Conservation (phyloP, 2,797 vertebrate species). For the Okamejei kenojei region DNA sequence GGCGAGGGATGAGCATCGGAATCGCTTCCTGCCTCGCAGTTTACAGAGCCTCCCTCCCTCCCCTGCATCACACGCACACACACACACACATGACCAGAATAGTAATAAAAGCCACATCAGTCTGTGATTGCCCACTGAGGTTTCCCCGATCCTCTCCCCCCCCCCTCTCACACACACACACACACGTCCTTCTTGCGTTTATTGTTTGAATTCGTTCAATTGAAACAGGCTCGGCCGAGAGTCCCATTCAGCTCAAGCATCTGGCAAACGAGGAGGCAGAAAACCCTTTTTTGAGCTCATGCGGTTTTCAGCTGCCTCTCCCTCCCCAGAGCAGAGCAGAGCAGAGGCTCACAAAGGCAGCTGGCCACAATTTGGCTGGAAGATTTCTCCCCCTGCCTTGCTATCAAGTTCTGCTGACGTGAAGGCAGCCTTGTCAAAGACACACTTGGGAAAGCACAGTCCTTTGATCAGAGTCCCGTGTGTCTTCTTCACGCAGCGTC, state of each 20-base stretch:
- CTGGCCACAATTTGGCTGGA: neutral
- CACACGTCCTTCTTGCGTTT: neutral
- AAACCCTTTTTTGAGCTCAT: neutral
- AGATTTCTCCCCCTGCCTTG: neutral
- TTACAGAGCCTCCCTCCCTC: slow-evolving; percentile 4
- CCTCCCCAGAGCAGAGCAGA: neutral
- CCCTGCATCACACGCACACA: slow-evolving; percentile 24
- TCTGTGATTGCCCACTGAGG: neutral
- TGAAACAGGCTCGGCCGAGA: neutral
- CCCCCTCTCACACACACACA: too few species aligned
- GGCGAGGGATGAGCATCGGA: slow-evolving; percentile 13
- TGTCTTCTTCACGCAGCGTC: too few species aligned
- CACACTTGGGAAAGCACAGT: neutral
- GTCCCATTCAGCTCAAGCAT: slow-evolving; percentile 25
- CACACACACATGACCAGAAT: slow-evolving; percentile 1
- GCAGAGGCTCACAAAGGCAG: neutral
- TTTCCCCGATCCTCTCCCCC: neutral
- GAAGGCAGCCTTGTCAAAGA: neutral
- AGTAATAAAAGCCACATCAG: slow-evolving; percentile 21
- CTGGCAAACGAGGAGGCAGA: neutral
- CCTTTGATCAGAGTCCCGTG: neutral
- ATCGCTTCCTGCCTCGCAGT: neutral
- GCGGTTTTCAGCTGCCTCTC: neutral
- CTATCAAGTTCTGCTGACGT: neutral
- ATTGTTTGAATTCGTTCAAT: slow-evolving; percentile 27